phyloP scores from a whole-genome alignment of 2,113 vertebrate species.

The Colaptes auratus region DNA sequence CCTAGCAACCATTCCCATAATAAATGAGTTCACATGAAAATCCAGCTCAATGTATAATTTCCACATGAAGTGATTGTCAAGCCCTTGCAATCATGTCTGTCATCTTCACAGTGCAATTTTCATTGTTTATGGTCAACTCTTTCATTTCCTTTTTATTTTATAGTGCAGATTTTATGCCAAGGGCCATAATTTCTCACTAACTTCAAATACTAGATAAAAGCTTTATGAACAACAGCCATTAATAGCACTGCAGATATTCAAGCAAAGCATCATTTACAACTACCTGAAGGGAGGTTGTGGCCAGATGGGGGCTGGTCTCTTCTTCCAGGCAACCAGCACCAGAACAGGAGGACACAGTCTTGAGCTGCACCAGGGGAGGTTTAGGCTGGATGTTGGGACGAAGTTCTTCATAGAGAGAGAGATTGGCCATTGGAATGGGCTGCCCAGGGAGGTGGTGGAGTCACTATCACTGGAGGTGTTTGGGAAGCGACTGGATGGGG shows the following conservation, averaged over 20 bases:
- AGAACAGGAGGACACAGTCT: no score
- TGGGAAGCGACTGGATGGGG: no score
- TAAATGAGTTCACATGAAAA: slow-evolving; percentile 12
- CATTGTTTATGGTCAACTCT: not conserved
- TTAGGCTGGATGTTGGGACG: no score
- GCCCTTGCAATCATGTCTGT: not conserved
- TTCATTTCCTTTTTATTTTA: not conserved
- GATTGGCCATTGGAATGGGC: no score
- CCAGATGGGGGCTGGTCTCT: no score
- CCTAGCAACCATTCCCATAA: slow-evolving; percentile 5
- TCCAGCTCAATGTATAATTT: not conserved
- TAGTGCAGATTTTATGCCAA: not conserved
- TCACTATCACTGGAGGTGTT: no score
- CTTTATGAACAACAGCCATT: not conserved
- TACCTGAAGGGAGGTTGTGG: no score
- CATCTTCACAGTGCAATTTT: not conserved
- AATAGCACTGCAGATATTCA: not conserved
- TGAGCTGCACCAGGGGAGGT: no score
- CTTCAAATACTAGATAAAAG: slow-evolving; percentile 18
- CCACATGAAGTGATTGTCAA: not conserved
- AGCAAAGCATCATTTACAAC: not conserved
- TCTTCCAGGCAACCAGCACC: no score
- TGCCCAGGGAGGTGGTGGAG: no score
- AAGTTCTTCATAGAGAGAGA: no score
- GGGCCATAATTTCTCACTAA: not conserved